These are phyloP conservation scores for Phaetusa simplex DNA, from an alignment of 2,113 vertebrate genomes.

Conservation along the genomic window DNA sequence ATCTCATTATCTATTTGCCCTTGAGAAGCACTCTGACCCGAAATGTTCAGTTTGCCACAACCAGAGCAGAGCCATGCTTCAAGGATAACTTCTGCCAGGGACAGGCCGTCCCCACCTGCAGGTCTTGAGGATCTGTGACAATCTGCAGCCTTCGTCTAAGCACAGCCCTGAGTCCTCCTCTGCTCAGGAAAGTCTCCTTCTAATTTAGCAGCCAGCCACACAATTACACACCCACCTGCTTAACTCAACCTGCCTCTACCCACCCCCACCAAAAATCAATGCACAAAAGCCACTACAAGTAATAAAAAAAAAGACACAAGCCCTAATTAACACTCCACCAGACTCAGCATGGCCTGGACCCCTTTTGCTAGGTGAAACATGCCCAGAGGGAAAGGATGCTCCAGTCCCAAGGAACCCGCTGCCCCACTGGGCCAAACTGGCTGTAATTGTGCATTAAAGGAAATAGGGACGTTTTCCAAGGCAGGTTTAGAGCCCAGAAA, in stretches of 20 bases:
- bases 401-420: not conserved
- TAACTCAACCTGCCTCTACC: not conserved
- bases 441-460: not conserved
- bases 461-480: not conserved
- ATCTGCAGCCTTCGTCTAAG: conserved; percentile 41
- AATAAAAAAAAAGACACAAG: not conserved
- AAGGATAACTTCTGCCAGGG: not conserved
- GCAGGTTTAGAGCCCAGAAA: not conserved
- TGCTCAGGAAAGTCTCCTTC: conserved; percentile 1
- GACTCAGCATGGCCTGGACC: not conserved
- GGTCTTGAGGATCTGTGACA: not conserved
- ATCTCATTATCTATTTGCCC: conserved; percentile 16
- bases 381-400: not conserved
- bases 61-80: not conserved
- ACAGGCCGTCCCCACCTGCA: not conserved
- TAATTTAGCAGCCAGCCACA: conserved; percentile 41
- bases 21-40: conserved; percentile 21
- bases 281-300: not conserved
- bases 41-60: not conserved
- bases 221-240: conserved; percentile 37
- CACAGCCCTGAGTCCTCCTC: not conserved
- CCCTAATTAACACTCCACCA: not conserved
- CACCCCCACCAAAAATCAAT: not conserved
- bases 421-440: not conserved
- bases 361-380: not conserved